Evolutionary conservation across 2,797 vertebrate species (phyloP).

Genomic region (Cephalopachus bancanus): DNA sequence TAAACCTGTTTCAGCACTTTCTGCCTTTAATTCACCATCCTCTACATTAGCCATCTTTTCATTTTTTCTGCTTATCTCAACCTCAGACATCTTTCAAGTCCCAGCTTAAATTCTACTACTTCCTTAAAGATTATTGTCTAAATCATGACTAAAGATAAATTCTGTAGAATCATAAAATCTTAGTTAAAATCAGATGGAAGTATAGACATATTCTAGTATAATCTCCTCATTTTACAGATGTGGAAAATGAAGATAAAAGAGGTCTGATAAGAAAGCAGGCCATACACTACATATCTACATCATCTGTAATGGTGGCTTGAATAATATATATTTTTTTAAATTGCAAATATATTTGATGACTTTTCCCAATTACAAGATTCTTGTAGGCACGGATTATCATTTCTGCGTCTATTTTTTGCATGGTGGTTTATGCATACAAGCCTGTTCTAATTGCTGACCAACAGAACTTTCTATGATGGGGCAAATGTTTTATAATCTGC

Average conservation of each 20-base stretch:
- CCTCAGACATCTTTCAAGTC: background rate
- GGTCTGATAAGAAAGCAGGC: background rate
- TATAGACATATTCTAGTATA: background rate
- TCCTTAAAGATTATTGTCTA: background rate
- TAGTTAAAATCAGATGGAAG: background rate
- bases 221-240: background rate
- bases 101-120: background rate
- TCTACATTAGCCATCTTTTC: background rate
- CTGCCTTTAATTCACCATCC: background rate
- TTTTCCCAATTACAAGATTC: background rate
- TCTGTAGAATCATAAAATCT: background rate
- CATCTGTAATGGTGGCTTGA: constrained; percentile 2
- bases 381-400: background rate
- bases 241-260: background rate
- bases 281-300: background rate
- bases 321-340: background rate
- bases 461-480: background rate
- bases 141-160: background rate
- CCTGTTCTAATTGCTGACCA: background rate
- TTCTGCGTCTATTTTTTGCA: constrained; percentile 22
- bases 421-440: background rate
- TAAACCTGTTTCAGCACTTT: background rate
- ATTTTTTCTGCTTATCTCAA: background rate
- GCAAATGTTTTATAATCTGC: background rate
- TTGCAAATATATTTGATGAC: background rate